Evolutionary conservation across 2,888 invertebrate species (phyloP), one percentile per base, ranked within the genome.

Genomic region (Coenonympha glycerion): DNA sequence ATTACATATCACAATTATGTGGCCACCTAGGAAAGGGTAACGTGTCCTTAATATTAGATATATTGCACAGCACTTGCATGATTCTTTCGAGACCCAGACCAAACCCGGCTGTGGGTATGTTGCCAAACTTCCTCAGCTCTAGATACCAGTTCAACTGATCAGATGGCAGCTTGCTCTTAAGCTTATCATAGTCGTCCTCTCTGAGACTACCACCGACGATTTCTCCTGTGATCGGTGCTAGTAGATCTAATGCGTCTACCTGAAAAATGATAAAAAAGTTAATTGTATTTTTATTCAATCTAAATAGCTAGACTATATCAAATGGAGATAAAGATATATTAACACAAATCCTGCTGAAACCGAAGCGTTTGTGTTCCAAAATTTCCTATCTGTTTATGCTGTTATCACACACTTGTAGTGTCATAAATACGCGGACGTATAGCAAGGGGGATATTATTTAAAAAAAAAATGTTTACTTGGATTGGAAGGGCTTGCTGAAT

Each of bases 11-110:
- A 87, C 95, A 96, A 78, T 93, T 94, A 75, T 95, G 95, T 8
- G 96, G 94, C 93, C 95, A 96, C 56, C 99, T 89, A 0, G 99
- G 99, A 79, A 98, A 99, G 0, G 98, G 95, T 63, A 97, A 90
- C 3, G 94, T 92, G 73, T 99, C 99, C 76, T 96, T 95, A 60
- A 99, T 98, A 79, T 97, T 99, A 37, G 86, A 82, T 30, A 96
- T 90, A 44, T 93, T 92, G 30, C 97, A 90, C 26, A 98, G 58
- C 45, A 92, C 90, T 79, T 96, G 96, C 49, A 99, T 74, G 63
- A 94, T 91, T 63, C 99, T 90, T 72, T 99, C 99, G 69, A 99
- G 92, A 0, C 99, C 99, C 66, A 99, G 87, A 4, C 99, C 99
- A 81, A 95, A 99, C 1, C 99, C 99, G 13, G 93, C 98, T 6